phyloP scores from a whole-genome alignment of 2,888 invertebrate species.

The Drosophila paucipuncta region DNA sequence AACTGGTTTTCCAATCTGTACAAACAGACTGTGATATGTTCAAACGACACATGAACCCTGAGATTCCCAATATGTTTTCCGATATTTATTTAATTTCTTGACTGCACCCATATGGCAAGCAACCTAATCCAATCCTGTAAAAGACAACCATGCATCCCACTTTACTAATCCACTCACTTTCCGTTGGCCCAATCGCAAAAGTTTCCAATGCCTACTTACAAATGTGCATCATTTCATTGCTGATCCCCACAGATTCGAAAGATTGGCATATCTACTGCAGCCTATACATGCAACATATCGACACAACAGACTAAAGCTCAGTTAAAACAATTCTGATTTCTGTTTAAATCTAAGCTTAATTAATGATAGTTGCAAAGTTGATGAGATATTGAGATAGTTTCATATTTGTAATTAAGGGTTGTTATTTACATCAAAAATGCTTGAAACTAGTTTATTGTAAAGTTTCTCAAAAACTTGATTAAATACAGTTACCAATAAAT shows the following conservation, averaged over 20 bases:
- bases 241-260: conserved; percentile 73
- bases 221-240: conserved; percentile 28
- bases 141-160: neutral
- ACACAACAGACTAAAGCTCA: conserved; percentile 42
- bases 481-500: neutral
- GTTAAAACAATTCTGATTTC: conserved; percentile 19
- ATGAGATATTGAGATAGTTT: neutral
- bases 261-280: conserved; percentile 72
- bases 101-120: conserved; percentile 17
- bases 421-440: neutral
- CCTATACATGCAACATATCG: conserved; percentile 57
- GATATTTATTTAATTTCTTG: conserved; percentile 16
- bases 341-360: neutral
- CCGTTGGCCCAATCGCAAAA: conserved; percentile 20
- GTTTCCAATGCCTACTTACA: neutral
- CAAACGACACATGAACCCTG: conserved; percentile 31
- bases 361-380: neutral
- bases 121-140: conserved; percentile 14
- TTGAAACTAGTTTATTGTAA: neutral
- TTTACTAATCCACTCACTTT: conserved; percentile 43
- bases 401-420: neutral
- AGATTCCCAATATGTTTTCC: conserved; percentile 40
- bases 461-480: neutral
- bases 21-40: conserved; percentile 50
- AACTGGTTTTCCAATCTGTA: conserved; percentile 39